Conservation (phyloP, 2,888 invertebrate genomes). For the Agonum fuliginosum region DNA sequence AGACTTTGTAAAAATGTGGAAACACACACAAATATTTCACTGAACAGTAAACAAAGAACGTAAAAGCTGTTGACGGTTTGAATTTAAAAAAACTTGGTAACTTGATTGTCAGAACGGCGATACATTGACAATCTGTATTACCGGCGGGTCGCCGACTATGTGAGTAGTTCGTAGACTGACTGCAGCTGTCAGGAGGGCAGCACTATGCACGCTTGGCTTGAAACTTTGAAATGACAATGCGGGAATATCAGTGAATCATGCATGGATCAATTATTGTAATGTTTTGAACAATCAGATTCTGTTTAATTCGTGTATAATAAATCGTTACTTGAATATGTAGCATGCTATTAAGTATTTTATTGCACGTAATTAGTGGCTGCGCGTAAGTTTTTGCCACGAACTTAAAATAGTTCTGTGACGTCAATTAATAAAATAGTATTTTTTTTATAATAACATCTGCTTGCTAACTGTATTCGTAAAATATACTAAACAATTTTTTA, state of each 20-base stretch:
- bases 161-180: neutral
- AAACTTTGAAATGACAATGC: neutral
- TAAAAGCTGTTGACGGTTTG: slow-evolving; percentile 17
- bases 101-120: slow-evolving; percentile 12
- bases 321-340: no score
- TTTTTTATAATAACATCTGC: slow-evolving; percentile 20
- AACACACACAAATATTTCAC: slow-evolving; percentile 5
- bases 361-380: neutral
- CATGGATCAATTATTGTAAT: slow-evolving; percentile 1
- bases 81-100: slow-evolving; percentile 14
- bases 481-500: slow-evolving; percentile 1
- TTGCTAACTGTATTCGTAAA: neutral
- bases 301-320: neutral
- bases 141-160: neutral
- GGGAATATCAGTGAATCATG: slow-evolving; percentile 7
- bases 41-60: neutral
- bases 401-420: slow-evolving; percentile 14
- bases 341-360: no score
- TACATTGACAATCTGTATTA: neutral
- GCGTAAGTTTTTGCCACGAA: neutral
- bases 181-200: neutral
- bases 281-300: neutral
- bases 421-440: slow-evolving; percentile 37
- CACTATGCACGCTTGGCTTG: slow-evolving; percentile 1
- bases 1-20: slow-evolving; percentile 1